Conservation (phyloP, 2,888 invertebrate genomes). For the Synanthedon andrenaeformis region DNA sequence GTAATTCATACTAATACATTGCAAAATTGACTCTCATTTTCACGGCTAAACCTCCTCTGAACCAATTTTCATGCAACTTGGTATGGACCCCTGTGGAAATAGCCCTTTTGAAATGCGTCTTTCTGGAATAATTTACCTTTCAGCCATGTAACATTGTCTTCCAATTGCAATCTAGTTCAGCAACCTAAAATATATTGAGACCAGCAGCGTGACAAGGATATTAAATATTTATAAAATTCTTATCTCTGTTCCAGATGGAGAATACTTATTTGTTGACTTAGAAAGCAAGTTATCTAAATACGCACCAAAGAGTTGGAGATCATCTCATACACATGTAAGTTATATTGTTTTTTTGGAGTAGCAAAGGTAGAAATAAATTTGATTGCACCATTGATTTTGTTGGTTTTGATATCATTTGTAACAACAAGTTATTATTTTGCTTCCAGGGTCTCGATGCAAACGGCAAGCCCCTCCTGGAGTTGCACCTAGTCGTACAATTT, state of each 20-base stretch:
- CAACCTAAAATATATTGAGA: no score
- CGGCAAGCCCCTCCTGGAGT: slow-evolving; percentile 88
- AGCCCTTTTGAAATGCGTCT: no score
- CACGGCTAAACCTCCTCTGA: no score
- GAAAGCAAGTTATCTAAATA: slow-evolving; percentile 97
- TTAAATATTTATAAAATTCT: slow-evolving; percentile 12
- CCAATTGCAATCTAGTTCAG: no score
- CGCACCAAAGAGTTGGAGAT: slow-evolving; percentile 96
- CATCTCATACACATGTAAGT: slow-evolving; percentile 90
- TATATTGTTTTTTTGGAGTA: not conserved
- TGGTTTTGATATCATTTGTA: not conserved
- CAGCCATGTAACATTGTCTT: no score
- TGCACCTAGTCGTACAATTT: slow-evolving; percentile 93
- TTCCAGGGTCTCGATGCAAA: slow-evolving; percentile 88
- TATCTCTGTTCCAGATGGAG: slow-evolving; percentile 83
- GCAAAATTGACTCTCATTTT: no score
- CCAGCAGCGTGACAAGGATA: no score
- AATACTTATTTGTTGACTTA: slow-evolving; percentile 94
- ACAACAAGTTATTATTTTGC: slow-evolving; percentile 12
- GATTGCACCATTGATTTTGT: not conserved
- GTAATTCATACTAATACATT: no score
- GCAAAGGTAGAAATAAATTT: not conserved
- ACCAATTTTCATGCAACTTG: no score
- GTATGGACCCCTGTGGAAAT: no score
- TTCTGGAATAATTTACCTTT: no score